Evolutionary conservation across 2,113 vertebrate species (phyloP).

Genomic region (Chrysemys picta): DNA sequence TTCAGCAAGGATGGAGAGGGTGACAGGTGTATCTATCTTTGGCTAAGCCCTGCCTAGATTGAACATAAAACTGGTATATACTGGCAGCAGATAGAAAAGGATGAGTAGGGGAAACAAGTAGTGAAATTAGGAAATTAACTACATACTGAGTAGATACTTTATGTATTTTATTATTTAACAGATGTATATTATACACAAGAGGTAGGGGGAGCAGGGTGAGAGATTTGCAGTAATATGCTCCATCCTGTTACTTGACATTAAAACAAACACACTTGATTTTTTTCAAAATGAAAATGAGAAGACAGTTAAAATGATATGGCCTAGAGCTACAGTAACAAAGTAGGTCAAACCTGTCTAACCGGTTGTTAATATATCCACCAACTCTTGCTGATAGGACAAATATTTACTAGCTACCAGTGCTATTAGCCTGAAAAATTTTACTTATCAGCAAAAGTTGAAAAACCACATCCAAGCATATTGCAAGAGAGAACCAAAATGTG

Average conservation of each 20-base stretch:
- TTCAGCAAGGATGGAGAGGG: background rate
- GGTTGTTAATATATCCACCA: background rate
- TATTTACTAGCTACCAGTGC: background rate
- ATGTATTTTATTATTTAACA: background rate
- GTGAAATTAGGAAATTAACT: background rate
- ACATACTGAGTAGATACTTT: background rate
- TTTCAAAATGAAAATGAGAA: slow-evolving; percentile 6
- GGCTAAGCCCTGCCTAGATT: background rate
- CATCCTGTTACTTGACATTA: background rate
- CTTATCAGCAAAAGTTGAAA: background rate
- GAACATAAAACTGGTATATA: background rate
- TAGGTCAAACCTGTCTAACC: background rate
- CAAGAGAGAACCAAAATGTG: background rate
- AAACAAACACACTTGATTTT: background rate
- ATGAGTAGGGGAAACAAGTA: background rate
- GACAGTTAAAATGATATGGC: background rate
- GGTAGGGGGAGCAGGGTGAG: background rate
- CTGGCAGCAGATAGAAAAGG: background rate
- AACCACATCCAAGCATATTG: background rate
- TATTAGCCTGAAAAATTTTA: background rate
- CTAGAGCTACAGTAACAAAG: background rate
- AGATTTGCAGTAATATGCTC: background rate
- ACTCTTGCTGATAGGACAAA: background rate
- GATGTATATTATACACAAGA: background rate
- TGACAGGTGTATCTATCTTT: background rate